Percentiles rank a stretch among this genome's conserved stretches.
Evolutionary conservation across 2,888 invertebrate species (phyloP).

Genomic region (Noctuana brunneofusca): DNA sequence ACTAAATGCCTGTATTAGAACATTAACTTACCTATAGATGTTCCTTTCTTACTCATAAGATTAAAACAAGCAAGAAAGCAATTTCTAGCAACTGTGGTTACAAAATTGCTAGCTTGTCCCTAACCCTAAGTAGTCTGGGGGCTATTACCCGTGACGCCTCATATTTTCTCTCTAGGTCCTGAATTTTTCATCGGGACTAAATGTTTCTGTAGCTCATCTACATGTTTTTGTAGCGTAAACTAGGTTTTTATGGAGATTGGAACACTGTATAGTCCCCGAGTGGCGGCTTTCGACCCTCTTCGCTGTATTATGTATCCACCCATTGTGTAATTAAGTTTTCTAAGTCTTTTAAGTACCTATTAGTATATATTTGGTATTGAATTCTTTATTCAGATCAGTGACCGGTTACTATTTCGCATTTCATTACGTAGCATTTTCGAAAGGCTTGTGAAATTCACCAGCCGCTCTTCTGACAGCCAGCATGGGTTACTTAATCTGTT

Average conservation of each 20-base stretch:
- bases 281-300: conserved; percentile 1
- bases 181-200: conserved; percentile 37
- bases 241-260: conserved; percentile 36
- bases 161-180: conserved; percentile 31
- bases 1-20: no score
- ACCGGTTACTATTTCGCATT: no score
- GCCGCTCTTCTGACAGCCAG: no score
- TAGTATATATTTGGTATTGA: no score
- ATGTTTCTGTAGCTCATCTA: conserved; percentile 38
- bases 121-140: conserved; percentile 13
- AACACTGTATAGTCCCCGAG: conserved; percentile 28
- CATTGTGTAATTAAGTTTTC: no score
- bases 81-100: conserved; percentile 12
- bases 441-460: no score
- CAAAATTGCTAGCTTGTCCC: conserved; percentile 19
- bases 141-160: conserved; percentile 26
- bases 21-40: no score
- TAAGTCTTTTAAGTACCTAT: no score
- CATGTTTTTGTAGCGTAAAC: conserved; percentile 36
- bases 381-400: no score
- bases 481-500: no score
- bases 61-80: background rate
- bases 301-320: background rate
- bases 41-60: background rate
- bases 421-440: no score